These are phyloP conservation scores for Pipistrellus kuhlii DNA, from an alignment of 2,797 vertebrate genomes.

Conservation along the genomic window DNA sequence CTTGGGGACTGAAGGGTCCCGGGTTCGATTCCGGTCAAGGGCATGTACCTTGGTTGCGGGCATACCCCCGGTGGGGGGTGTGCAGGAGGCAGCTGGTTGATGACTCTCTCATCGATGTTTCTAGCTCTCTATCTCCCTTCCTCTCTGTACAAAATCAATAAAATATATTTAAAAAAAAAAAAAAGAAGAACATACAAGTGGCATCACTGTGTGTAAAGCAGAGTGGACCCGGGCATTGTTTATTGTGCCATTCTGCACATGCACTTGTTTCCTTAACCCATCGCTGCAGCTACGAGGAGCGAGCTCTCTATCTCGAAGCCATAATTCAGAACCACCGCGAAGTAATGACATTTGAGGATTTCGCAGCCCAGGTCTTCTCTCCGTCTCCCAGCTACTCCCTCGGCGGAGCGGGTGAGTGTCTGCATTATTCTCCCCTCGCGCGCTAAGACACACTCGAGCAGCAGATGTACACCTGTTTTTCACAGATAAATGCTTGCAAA, in stretches of 20 bases:
- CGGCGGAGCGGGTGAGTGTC: conserved; percentile 95
- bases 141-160: too few species aligned
- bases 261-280: conserved; percentile 86
- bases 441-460: conserved; percentile 82
- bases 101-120: too few species aligned
- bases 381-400: conserved; percentile 95
- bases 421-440: conserved; percentile 75
- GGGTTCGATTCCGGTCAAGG: too few species aligned
- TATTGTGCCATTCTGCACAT: neutral
- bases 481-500: conserved; percentile 89
- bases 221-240: neutral
- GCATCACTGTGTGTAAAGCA: neutral
- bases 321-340: conserved; percentile 98
- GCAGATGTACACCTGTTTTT: conserved; percentile 89
- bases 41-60: too few species aligned
- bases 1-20: too few species aligned
- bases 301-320: conserved; percentile 97
- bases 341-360: conserved; percentile 98
- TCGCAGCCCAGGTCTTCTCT: conserved; percentile 97
- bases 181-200: neutral
- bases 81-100: too few species aligned
- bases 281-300: conserved; percentile 94
- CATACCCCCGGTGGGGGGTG: too few species aligned
- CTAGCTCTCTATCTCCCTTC: too few species aligned
- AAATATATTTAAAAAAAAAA: too few species aligned